Conservation (phyloP, 2,113 vertebrate genomes). For the Alethe castanea region DNA sequence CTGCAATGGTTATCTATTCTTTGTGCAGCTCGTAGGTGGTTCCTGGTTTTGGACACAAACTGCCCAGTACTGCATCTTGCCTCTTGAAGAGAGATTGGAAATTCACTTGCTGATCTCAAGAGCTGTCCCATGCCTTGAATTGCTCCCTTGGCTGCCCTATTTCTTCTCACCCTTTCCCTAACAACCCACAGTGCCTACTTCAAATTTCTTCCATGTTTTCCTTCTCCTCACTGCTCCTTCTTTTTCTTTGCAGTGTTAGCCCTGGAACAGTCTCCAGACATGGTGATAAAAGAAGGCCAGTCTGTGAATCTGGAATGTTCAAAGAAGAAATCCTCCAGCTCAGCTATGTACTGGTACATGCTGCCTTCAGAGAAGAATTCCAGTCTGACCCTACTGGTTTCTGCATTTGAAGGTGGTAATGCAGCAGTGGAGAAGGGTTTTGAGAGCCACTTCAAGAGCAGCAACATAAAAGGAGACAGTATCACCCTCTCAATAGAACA, state of each 20-base stretch:
- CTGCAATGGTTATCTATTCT: too few species aligned
- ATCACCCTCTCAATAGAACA: neutral
- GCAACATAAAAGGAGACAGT: neutral
- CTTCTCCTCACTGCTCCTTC: neutral
- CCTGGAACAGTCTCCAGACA: neutral
- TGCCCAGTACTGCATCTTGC: neutral
- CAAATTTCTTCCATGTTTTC: neutral
- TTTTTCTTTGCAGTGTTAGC: neutral
- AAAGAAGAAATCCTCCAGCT: neutral
- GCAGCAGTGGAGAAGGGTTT: neutral
- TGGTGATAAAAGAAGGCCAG: neutral
- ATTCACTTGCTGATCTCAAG: neutral
- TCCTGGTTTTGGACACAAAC: neutral
- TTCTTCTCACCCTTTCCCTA: neutral
- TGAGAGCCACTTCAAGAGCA: neutral
- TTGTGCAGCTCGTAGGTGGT: fast-evolving
- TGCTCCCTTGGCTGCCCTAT: neutral
- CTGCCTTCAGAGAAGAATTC: neutral
- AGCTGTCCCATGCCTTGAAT: neutral
- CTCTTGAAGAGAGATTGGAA: fast-evolving
- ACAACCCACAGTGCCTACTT: too few species aligned
- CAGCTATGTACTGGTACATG: neutral
- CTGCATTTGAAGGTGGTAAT: fast-evolving
- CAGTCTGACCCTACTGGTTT: neutral
- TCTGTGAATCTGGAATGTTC: neutral